Conservation (phyloP, 2,797 vertebrate genomes). For the Cryptoprocta ferox region DNA sequence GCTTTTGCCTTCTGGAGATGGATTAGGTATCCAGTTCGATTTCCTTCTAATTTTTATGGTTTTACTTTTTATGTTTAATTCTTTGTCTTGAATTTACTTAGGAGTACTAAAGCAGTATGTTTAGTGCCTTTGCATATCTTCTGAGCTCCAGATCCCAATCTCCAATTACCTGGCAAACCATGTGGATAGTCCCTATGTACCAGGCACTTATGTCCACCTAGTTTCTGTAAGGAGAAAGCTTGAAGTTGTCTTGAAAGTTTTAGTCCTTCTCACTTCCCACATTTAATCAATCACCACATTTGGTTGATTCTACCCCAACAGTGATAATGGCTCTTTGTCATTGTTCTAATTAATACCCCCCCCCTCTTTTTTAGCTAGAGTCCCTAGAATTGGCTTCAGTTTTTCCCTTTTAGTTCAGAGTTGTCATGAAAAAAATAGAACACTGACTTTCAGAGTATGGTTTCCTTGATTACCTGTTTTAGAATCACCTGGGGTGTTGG, state of each 20-base stretch:
- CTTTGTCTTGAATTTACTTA: slow-evolving; percentile 43
- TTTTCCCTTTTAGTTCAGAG: not conserved
- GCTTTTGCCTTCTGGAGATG: not conserved
- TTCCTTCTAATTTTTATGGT: slow-evolving; percentile 8
- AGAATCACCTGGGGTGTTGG: not conserved
- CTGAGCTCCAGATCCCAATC: not conserved
- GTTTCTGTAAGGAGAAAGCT: not conserved
- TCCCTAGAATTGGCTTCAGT: not conserved
- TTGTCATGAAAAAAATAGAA: not conserved
- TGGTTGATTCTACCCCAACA: not conserved
- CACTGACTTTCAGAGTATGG: not conserved
- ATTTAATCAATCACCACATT: not conserved
- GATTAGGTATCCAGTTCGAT: slow-evolving; percentile 25
- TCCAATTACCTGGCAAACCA: not conserved
- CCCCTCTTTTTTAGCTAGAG: not conserved
- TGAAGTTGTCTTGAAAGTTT: slow-evolving; percentile 18
- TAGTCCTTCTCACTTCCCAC: not conserved
- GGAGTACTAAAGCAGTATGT: not conserved
- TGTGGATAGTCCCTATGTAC: not conserved
- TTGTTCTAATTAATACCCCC: not conserved
- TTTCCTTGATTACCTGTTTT: not conserved
- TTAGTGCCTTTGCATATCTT: slow-evolving; percentile 30
- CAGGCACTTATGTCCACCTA: not conserved
- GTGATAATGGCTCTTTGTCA: not conserved
- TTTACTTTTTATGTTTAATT: slow-evolving; percentile 44